Evolutionary conservation across 2,797 vertebrate species (phyloP), one percentile per base, ranked within the genome.

Genomic region (Atherinosoma microstoma): DNA sequence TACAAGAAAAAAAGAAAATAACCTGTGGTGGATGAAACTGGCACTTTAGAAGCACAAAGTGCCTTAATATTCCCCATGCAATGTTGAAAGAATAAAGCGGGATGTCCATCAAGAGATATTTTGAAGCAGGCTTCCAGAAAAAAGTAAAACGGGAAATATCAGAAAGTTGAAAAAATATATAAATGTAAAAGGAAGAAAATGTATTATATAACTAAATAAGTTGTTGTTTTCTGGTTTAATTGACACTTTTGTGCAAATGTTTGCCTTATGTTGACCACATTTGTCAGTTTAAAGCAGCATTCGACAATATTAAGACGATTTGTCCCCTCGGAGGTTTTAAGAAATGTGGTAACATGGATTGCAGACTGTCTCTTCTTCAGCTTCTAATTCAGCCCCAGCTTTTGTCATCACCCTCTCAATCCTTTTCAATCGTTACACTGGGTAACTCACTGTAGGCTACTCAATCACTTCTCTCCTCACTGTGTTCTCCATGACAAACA

Each of bases 401-500:
- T 86, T 75, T 80, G 70, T 47, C 58, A 10, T 42, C 65, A 8
- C 49, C 30, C 34, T 78, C 76, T 77, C 72, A 78, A 42, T 71
- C 76, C 69, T 13, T 66, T 70, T 59, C 80, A 76, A 87, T 84
- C 67, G 69, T 59, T 27, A 13, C 38, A 49, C 79, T 6, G 70
- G 84, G 84, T 86, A 77, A 78, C 73, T 68, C 70, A 9, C 63
- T 38, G 60, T 70, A 62, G 80, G 67, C 73, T 75, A 71, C 84
- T 89, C 87, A 63, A 85, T 91, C 90, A 81, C 70, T 56, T 66
- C 70, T 71, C 81, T 70, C 63, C 75, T 60, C 53, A 3, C 42
- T 7, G 38, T 71, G 80, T 80, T 80, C 72, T 64, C 70, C 29
- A 7, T 88, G 87, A 89, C 82, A 86, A 88, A 93, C 90, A 80